Conservation (phyloP, 1,140 invertebrate genomes). For the Tenebrio molitor region DNA sequence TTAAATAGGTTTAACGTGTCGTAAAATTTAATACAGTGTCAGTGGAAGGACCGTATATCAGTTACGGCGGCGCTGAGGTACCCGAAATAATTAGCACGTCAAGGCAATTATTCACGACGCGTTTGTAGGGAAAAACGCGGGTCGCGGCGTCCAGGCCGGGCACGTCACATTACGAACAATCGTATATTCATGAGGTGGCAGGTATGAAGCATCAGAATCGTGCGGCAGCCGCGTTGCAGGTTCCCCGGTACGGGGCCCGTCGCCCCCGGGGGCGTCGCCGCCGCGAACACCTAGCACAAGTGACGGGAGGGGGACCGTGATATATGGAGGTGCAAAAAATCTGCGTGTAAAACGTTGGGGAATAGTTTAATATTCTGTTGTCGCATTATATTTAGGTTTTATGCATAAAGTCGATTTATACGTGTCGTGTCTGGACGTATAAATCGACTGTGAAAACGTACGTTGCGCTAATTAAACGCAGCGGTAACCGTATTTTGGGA, state of each 20-base stretch:
- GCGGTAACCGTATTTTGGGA: not conserved
- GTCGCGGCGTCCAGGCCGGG: constrained; percentile 47
- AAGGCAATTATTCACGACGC: constrained; percentile 24
- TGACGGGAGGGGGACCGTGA: constrained; percentile 16
- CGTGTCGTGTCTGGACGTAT: constrained; percentile 1
- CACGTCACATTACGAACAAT: constrained; percentile 53
- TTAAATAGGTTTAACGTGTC: constrained; percentile 38
- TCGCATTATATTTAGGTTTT: constrained; percentile 37
- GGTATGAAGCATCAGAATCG: constrained; percentile 48
- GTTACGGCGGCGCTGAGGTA: constrained; percentile 12
- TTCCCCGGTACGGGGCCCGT: not conserved
- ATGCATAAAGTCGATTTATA: constrained; percentile 22
- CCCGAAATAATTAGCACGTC: constrained; percentile 36
- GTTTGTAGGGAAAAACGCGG: not conserved
- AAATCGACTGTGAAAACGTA: constrained; percentile 13
- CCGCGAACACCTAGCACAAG: constrained; percentile 24
- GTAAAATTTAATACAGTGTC: constrained; percentile 37
- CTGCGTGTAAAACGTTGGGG: constrained; percentile 35
- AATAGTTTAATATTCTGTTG: constrained; percentile 42
- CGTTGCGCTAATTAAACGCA: not conserved
- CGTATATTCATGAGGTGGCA: constrained; percentile 51
- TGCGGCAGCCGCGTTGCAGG: constrained; percentile 45
- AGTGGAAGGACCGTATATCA: constrained; percentile 35
- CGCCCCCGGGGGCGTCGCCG: constrained; percentile 10
- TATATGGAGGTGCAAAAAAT: constrained; percentile 44